Evolutionary conservation across 1,140 invertebrate genomes (phyloP), one percentile per base, ranked within the genome.

Genomic region (Sarcophaga bullata): DNA sequence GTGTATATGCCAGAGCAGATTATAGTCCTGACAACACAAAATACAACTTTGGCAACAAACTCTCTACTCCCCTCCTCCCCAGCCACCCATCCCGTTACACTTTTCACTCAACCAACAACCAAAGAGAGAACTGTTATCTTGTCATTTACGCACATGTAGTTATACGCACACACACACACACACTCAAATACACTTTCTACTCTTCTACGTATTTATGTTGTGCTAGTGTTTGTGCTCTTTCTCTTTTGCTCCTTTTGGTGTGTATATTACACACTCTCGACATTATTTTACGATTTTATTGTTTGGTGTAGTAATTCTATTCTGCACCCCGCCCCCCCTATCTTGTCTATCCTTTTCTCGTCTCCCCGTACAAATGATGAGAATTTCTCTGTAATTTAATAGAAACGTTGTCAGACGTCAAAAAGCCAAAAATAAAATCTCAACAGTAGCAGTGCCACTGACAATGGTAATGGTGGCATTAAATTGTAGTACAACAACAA

Each of bases 21-120:
- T 68, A 68, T 68, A 37, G 25, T 68, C 62, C 62, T 68, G 62
- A 68, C 62, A 68, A 68, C 62, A 68, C 62, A 19, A 68, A 68
- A 68, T 68, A 68, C 62, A 68, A 68, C 62, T 68, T 68, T 68
- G 62, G 19, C 62, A 68, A 68, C 62, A 68, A 68, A 68, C 62
- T 68, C 19, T 68, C 62, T 76, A 50, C 19, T 47, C 7, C 73
- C n/a, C 72, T 37, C 25, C 17, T 7, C 72, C 73, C 46, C 73
- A 48, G 15, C 73, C 8, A 9, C 73, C 19, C 25, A 17, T 58
- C n/a, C n/a, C n/a, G 13, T n/a, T 15, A 9, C 62, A 68, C 25
- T 37, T 37, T 37, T 37, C 25, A 37, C 25, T 37, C 25, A 37
- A 37, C 25, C 25, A 37, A 4, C 25, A 37, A 37, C 1, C 25